Percentiles rank a stretch among this genome's conserved stretches.
phyloP scores from a whole-genome alignment of 1,140 invertebrate species.

The Atta cephalotes region DNA sequence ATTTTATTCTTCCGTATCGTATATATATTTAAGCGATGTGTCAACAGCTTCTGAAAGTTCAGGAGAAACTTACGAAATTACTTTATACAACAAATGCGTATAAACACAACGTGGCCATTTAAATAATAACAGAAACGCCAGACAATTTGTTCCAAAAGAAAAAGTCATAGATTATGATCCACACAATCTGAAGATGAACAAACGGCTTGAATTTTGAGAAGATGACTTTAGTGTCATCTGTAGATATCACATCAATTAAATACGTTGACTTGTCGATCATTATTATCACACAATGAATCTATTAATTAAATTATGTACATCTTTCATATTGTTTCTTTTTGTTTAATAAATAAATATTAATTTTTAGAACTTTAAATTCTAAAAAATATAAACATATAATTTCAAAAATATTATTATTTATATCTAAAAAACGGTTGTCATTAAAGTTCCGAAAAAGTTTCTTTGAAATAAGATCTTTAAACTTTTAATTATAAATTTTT shows the following conservation, averaged over 20 bases:
- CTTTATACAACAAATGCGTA: conserved; percentile 62
- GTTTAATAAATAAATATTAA: neutral
- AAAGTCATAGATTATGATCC: conserved; percentile 53
- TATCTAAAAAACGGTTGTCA: neutral
- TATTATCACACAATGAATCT: too few relatives aligned
- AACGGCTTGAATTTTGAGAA: neutral
- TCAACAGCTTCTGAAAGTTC: neutral
- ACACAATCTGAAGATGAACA: neutral
- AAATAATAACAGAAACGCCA: conserved; percentile 68
- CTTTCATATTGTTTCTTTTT: neutral
- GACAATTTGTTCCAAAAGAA: conserved; percentile 43
- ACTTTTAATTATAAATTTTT: too few relatives aligned
- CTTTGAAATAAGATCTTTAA: neutral
- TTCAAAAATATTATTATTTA: neutral
- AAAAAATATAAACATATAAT: neutral
- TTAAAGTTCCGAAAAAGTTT: neutral
- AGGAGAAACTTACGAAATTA: conserved; percentile 63
- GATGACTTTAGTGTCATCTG: neutral
- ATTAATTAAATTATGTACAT: too few relatives aligned
- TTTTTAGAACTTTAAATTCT: neutral
- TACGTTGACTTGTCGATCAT: too few relatives aligned
- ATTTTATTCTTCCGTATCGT: conserved; percentile 45
- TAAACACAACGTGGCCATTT: conserved; percentile 68
- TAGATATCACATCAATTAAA: too few relatives aligned
- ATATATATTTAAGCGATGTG: neutral